Conservation (phyloP, 2,797 vertebrate species). For the Tiaroga cobitis region DNA sequence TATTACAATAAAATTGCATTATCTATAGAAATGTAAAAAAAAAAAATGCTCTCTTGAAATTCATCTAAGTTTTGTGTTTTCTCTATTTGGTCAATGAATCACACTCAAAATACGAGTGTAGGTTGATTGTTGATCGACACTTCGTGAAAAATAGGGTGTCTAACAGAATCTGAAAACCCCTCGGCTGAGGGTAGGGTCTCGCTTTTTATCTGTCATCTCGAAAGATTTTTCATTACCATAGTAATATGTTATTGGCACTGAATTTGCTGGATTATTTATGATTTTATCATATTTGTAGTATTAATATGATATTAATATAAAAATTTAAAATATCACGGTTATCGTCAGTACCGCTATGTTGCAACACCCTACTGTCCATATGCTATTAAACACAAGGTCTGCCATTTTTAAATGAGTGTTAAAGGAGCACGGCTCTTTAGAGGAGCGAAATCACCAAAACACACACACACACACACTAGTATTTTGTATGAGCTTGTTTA, state of each 20-base stretch:
- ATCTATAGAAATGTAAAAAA: no score
- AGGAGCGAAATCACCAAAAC: background rate
- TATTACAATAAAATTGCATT: no score
- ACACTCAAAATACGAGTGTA: background rate
- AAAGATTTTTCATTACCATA: background rate
- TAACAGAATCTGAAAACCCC: background rate
- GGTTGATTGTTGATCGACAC: background rate
- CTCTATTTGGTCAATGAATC: background rate
- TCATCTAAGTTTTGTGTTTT: background rate
- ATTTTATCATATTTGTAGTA: background rate
- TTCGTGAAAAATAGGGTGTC: background rate
- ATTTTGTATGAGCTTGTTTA: constrained; percentile 2
- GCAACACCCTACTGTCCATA: background rate
- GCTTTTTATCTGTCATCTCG: background rate
- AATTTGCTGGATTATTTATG: background rate
- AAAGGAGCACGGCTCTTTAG: constrained; percentile 1
- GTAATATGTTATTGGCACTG: background rate
- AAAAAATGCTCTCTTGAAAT: background rate
- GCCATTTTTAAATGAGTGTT: background rate
- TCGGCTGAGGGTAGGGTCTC: background rate
- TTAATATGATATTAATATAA: background rate
- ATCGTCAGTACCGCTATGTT: background rate
- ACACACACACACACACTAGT: background rate
- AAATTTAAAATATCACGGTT: background rate
- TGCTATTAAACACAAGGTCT: background rate